Base-by-base conservation (phyloP, 2,113 vertebrate genomes). In the Dicentrarchus labrax region DNA sequence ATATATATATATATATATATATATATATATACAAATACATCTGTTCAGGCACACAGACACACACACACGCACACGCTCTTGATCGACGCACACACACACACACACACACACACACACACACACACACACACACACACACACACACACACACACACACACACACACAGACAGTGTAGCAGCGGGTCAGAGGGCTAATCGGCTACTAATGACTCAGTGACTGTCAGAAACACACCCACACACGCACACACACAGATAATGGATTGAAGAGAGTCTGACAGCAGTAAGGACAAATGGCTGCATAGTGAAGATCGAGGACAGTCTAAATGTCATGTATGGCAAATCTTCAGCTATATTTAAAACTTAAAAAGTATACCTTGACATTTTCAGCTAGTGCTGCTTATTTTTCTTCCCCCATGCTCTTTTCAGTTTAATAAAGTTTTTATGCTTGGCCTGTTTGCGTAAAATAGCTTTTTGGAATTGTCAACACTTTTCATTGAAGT, bases 241-340 rank as follows among this genome's bases (percentile, higher is more conserved):
- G 21, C 56, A 71, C 17, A 65, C 3, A 57, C 30, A 75, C 65
- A 70, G 51, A 57, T 81, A 81, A 72, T 82, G 78, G 82, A 62
- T 67, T 85, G 73, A 68, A 73, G 39, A 78, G 53, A 56, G 60
- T 57, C 72, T 47, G 51, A 45, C 66, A 78, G 39, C 74, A 71
- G 30, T n/a, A 21, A 76, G 59, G 78, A 84, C 69, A 79, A 64
- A 84, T 72, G 47, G 67, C 53, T 65, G 59, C 16, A 73, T 64
- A 61, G 61, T 75, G 22, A 70, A 76, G 85, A 88, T 48, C 39
- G 72, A 72, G 39, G 54, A 68, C 24, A 71, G 62, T 57, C 64
- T 80, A 83, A 89, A 84, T 87, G 87, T 87, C 86, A 82, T 50
- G 21, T 30, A n/a, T 75, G 22, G 59, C 22, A 51, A 72, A 70